Evolutionary conservation across 2,113 vertebrate species (phyloP).

Genomic region (Upupa epops): DNA sequence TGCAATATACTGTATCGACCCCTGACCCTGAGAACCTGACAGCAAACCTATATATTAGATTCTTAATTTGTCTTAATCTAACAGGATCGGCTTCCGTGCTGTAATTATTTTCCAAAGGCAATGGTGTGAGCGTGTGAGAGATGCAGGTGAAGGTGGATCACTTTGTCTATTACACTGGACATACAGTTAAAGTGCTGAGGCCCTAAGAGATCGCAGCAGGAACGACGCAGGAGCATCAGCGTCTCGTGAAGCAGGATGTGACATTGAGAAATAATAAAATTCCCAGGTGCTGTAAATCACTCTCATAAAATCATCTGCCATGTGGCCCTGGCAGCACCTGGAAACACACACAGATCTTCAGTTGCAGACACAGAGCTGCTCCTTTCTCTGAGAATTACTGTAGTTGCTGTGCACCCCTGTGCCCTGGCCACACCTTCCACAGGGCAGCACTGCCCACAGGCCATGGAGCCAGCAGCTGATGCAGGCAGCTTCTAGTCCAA

Average conservation of each 20-base stretch:
- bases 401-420: accelerated
- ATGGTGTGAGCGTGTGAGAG: not conserved
- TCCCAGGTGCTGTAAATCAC: not conserved
- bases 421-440: not conserved
- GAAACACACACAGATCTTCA: accelerated
- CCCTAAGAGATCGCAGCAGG: not conserved
- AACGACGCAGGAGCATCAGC: not conserved
- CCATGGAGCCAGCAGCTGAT: accelerated
- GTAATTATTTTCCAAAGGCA: constrained; percentile 60
- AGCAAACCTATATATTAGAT: constrained; percentile 73
- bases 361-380: not conserved
- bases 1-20: constrained; percentile 75
- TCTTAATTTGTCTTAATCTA: constrained; percentile 81
- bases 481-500: not conserved
- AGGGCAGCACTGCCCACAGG: not conserved
- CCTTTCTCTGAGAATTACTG: accelerated
- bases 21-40: constrained; percentile 69
- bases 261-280: constrained; percentile 12
- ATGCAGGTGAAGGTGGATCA: constrained; percentile 36
- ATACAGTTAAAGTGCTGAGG: not conserved
- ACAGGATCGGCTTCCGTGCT: constrained; percentile 57
- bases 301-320: not conserved
- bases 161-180: not conserved
- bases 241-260: not conserved
- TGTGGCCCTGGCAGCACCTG: not conserved